Evolutionary conservation across 2,888 invertebrate genomes (phyloP), one percentile per base, ranked within the genome.

Genomic region (Hirtodrosophila confusa): DNA sequence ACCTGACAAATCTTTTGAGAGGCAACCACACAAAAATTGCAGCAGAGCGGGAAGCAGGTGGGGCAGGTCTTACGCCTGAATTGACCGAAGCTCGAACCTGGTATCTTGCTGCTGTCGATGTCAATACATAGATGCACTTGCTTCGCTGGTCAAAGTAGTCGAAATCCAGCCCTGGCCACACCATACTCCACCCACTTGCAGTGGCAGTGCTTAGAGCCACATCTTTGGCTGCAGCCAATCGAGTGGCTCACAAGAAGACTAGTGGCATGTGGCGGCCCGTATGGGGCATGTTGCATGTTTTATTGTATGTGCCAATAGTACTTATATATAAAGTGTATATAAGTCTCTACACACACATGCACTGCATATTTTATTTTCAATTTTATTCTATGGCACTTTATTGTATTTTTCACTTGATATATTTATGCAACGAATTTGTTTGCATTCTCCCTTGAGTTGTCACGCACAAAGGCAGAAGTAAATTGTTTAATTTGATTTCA

Each of bases 401-500:
- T 84, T 80, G 68, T 86, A 69, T 75, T 86, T 80, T 76, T 83
- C 80, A 80, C 64, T 78, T 86, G 74, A 75, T 72, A 70, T 75
- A 73, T 88, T 77, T 73, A 84, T 71, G 66, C 82, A 76, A 75
- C 69, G 71, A 73, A 73, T 74, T 79, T 85, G 86, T 87, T 80
- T 84, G 82, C 78, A 75, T 85, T 84, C 77, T 87, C 86, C 88
- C 85, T 87, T 87, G 88, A 85, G 85, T 80, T 85, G 85, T 86
- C 85, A 85, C 88, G 88, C 88, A 85, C 82, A 85, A 88, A 85
- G 80, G 80, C 80, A 80, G 69, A 88, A 80, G 78, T 73, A 88
- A 86, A 86, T 88, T 86, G 88, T 85, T 88, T 88, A 85, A 85
- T 88, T 85, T 85, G 85, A 85, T 85, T 86, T 86, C 63, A 70